Base-by-base conservation (phyloP, 2,797 vertebrate species). In the Bradypus variegatus region DNA sequence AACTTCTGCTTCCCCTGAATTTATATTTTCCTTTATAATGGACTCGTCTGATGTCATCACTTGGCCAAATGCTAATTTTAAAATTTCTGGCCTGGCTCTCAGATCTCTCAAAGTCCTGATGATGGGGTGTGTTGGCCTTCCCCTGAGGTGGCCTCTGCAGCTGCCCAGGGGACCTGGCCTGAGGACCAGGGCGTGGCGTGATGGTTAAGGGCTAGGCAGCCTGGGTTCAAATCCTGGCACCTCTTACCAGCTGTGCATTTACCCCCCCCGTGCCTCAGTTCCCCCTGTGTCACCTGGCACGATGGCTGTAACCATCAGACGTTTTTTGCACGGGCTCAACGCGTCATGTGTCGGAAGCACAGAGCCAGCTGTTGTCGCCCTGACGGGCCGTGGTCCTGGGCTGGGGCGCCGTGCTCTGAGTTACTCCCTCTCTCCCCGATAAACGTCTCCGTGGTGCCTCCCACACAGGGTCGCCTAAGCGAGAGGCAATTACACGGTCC, bases 91-190 rank as follows among this genome's bases (percentile, higher is more conserved):
- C 77, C 29, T 18, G 72, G 73, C 36, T 38, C 4, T 3, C 15
- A 53, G 90, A 27, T 38, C 16, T 12, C 23, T 15, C 0, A 1
- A 48, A 60, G 27, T 12, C 27, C 60, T 23, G n/a, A 1, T 19
- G 78, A 70, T 2, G 7, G 88, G 64, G 5, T 14, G 19, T 45
- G 0, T 5, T 3, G 62, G 76, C 14, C 53, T 60, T 86, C 60
- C 58, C 64, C 21, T 0, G 0, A 21, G 69, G 83, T 10, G 33
- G 48, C 2, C 2, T 5, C 36, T 13, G 53, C 21, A 41, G 8
- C 29, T 10, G 2, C 45, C 14, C 10, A 8, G 1, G 1, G 77
- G 55, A 31, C 23, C 1, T 0, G 6, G 90, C 15, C 0, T 14
- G 36, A 16, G 82, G 78, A 25, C 65, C 12, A 0, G 12, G 21